Conservation (phyloP, 2,888 invertebrate species). For the Andricus quercusramuli region DNA sequence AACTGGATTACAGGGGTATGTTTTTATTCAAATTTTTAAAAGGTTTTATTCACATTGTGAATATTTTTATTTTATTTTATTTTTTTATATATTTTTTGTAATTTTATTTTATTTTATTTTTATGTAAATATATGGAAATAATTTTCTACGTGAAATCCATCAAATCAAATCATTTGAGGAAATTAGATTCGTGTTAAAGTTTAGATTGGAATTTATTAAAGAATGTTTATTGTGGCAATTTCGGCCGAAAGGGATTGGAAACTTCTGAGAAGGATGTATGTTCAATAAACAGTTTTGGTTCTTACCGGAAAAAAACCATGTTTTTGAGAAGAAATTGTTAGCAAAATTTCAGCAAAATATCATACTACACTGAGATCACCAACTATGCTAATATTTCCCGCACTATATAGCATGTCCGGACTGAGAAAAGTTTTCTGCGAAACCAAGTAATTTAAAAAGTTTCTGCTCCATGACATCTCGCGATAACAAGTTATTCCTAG, state of each 20-base stretch:
- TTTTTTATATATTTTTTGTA: too few species aligned
- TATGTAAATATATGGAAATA: too few species aligned
- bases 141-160: too few species aligned
- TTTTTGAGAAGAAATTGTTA: neutral
- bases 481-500: conserved; percentile 78
- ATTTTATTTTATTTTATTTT: too few species aligned
- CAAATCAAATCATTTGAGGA: too few species aligned
- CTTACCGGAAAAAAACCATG: too few species aligned
- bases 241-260: neutral
- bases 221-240: too few species aligned
- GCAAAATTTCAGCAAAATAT: conserved; percentile 52
- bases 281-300: neutral
- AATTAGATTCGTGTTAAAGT: too few species aligned
- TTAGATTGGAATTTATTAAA: too few species aligned
- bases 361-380: conserved; percentile 62
- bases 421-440: conserved; percentile 69
- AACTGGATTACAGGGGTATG: neutral
- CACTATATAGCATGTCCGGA: conserved; percentile 47
- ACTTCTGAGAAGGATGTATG: neutral
- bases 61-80: too few species aligned
- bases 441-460: conserved; percentile 78
- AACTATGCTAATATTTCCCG: conserved; percentile 72
- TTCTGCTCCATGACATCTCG: conserved; percentile 76
- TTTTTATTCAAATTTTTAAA: neutral
- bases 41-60: neutral